phyloP scores from a whole-genome alignment of 64 coral and sea anemone genomes.

The Acropora yongei region DNA sequence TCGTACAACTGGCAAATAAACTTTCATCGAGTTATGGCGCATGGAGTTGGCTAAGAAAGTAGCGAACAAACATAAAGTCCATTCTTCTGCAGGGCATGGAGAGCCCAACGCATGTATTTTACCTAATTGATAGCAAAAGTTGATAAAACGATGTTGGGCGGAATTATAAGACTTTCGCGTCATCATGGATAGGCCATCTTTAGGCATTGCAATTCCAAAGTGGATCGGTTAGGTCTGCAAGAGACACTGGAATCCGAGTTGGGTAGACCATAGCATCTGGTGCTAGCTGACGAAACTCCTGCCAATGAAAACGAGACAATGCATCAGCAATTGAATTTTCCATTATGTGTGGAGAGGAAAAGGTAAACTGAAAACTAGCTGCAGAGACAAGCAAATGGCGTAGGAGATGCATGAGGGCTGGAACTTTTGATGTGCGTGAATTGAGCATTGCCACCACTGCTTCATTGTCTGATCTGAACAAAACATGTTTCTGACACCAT shows the following conservation, averaged over 20 bases:
- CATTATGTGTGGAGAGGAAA: background rate
- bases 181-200: too few relatives aligned
- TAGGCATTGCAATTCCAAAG: too few relatives aligned
- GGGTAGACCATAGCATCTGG: background rate
- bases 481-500: background rate
- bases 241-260: background rate
- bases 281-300: background rate
- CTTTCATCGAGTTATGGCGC: too few relatives aligned
- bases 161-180: too few relatives aligned
- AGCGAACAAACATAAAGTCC: too few relatives aligned
- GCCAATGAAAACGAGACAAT: background rate
- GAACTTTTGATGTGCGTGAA: slow-evolving; percentile 7
- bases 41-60: too few relatives aligned
- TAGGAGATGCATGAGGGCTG: slow-evolving; percentile 31
- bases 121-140: too few relatives aligned
- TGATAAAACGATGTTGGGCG: too few relatives aligned
- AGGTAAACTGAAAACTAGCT: background rate
- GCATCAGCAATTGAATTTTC: slow-evolving; percentile 30
- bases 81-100: too few relatives aligned
- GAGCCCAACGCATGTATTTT: too few relatives aligned
- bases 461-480: slow-evolving; percentile 45
- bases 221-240: background rate
- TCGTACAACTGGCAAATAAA: too few relatives aligned
- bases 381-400: background rate
- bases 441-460: slow-evolving; percentile 3